A percentile compares a stretch with the other conserved stretches of the same genome.
phyloP scores from a whole-genome alignment of 1,140 invertebrate genomes.

The Mya arenaria region DNA sequence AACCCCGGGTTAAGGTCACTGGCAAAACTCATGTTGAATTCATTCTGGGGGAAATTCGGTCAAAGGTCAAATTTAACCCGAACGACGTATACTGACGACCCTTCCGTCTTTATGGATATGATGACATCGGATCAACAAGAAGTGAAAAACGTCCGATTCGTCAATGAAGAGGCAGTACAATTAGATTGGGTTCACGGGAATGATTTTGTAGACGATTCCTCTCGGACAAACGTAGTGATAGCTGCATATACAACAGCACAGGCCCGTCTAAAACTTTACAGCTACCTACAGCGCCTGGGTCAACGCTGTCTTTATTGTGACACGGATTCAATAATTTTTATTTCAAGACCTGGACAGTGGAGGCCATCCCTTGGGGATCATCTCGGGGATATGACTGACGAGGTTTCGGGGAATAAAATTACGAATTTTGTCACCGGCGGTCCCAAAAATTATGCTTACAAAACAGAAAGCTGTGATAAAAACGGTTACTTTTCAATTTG shows the following conservation, averaged over 20 bases:
- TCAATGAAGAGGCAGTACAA: slow-evolving; percentile 17
- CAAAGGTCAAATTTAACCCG: slow-evolving; percentile 22
- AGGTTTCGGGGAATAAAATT: slow-evolving; percentile 5
- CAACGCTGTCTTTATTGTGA: slow-evolving; percentile 77
- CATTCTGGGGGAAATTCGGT: slow-evolving; percentile 23
- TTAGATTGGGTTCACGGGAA: slow-evolving; percentile 14
- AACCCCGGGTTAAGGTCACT: slow-evolving; percentile 72
- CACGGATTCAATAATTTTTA: slow-evolving; percentile 78
- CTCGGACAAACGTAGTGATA: slow-evolving; percentile 71
- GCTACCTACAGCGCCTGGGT: slow-evolving; percentile 71
- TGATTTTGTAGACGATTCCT: background rate
- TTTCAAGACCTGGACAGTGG: slow-evolving; percentile 14
- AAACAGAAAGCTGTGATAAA: background rate
- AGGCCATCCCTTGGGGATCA: background rate
- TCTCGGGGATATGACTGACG: slow-evolving; percentile 12
- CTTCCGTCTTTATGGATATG: slow-evolving; percentile 61
- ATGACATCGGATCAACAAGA: slow-evolving; percentile 54
- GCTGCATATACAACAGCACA: slow-evolving; percentile 78
- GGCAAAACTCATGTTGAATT: slow-evolving; percentile 61
- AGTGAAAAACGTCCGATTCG: slow-evolving; percentile 17
- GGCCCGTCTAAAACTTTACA: slow-evolving; percentile 78
- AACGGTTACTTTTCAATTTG: slow-evolving; percentile 1
- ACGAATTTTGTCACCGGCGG: slow-evolving; percentile 39
- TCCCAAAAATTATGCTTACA: slow-evolving; percentile 46
- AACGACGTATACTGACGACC: background rate